phyloP scores from a whole-genome alignment of 2,888 invertebrate genomes.

The Abscondita cerata region DNA sequence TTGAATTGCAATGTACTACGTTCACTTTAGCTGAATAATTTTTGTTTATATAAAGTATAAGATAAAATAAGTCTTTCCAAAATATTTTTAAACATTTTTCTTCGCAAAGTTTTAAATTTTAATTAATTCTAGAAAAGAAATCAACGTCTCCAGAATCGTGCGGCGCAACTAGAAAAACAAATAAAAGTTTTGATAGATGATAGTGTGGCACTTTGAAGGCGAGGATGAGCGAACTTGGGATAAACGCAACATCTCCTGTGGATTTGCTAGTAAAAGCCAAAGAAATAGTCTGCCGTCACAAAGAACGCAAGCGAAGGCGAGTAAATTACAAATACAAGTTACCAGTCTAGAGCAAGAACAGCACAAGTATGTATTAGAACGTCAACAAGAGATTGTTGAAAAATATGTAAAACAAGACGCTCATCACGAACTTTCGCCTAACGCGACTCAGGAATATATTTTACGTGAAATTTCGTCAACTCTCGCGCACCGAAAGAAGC shows the following conservation, averaged over 20 bases:
- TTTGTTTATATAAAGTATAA: too few relatives aligned
- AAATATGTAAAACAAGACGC: conserved; percentile 68
- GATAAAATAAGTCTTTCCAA: too few relatives aligned
- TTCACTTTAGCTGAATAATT: too few relatives aligned
- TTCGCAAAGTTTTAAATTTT: not conserved
- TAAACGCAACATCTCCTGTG: conserved; percentile 84
- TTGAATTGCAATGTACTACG: too few relatives aligned
- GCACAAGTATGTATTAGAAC: conserved; percentile 71
- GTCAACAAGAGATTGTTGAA: conserved; percentile 79
- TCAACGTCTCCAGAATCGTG: conserved; percentile 80
- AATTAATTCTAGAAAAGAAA: conserved; percentile 74
- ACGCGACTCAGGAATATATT: conserved; percentile 80
- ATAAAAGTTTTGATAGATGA: conserved; percentile 91
- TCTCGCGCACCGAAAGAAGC: conserved; percentile 80
- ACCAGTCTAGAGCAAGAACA: conserved; percentile 79
- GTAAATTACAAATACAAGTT: conserved; percentile 85
- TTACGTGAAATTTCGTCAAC: conserved; percentile 87
- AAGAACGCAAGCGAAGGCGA: conserved; percentile 90
- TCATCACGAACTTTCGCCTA: conserved; percentile 68
- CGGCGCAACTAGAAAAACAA: conserved; percentile 91
- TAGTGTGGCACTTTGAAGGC: conserved; percentile 88
- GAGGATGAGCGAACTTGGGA: conserved; percentile 90
- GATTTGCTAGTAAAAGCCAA: conserved; percentile 87
- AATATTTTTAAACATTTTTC: too few relatives aligned
- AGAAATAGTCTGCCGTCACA: conserved; percentile 91